These are phyloP conservation scores for Platalea minor DNA, from an alignment of 2,797 vertebrate genomes.

Conservation along the genomic window DNA sequence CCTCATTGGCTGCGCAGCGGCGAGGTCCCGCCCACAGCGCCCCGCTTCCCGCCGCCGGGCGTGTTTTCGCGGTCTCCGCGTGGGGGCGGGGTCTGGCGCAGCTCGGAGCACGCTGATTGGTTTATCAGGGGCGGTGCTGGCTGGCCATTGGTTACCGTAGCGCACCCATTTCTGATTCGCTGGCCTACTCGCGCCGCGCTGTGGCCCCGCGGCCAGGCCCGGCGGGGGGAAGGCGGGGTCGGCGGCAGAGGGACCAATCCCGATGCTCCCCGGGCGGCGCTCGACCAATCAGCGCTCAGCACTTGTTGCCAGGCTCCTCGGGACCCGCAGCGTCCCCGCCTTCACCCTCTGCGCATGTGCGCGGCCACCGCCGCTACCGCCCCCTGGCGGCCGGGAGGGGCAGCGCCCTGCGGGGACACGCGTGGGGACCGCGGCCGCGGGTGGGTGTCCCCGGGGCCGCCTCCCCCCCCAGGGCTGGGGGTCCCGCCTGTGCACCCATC, in stretches of 20 bases:
- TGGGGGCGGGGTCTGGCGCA: accelerated
- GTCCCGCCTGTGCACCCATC: neutral
- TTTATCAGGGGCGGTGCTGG: accelerated
- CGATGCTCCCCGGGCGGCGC: accelerated
- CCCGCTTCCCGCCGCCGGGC: neutral
- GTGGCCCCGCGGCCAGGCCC: accelerated
- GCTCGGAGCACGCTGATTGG: neutral
- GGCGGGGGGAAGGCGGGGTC: neutral
- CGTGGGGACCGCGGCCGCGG: neutral
- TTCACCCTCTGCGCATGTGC: neutral
- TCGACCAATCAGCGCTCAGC: neutral
- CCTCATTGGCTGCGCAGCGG: neutral
- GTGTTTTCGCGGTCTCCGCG: neutral
- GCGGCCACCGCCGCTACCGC: accelerated
- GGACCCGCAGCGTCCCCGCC: accelerated
- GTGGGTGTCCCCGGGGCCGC: neutral
- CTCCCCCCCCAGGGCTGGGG: no score
- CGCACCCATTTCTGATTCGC: neutral
- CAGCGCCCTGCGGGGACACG: neutral
- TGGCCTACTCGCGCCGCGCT: accelerated
- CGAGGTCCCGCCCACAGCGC: neutral
- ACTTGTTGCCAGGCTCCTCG: neutral
- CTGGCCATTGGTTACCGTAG: neutral
- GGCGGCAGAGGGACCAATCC: neutral
- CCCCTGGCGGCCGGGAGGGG: neutral